These are phyloP conservation scores for Gymnoscopelus microlampas DNA, from an alignment of 2,797 vertebrate genomes.

Conservation along the genomic window DNA sequence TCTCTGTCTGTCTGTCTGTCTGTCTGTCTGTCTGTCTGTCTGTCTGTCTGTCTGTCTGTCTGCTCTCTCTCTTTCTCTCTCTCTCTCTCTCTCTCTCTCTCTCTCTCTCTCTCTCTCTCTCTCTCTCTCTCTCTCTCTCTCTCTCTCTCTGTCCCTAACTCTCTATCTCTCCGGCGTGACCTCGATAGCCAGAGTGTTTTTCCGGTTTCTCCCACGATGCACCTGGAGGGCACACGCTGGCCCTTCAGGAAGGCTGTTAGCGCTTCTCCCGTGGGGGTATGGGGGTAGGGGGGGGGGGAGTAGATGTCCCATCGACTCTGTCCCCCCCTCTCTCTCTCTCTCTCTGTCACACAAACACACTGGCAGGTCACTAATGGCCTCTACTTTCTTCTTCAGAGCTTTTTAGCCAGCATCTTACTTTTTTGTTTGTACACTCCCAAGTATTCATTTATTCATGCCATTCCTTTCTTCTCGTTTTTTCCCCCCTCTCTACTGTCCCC, in stretches of 20 bases:
- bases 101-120: too few species aligned
- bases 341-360: conserved; percentile 64
- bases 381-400: conserved; percentile 66
- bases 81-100: too few species aligned
- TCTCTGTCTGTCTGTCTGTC: too few species aligned
- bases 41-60: too few species aligned
- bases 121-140: too few species aligned
- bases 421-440: conserved; percentile 70
- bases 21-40: conserved; percentile 18
- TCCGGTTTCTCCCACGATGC: conserved; percentile 76
- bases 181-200: conserved; percentile 74
- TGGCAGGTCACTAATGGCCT: conserved; percentile 80
- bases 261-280: conserved; percentile 74
- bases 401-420: conserved; percentile 76
- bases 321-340: conserved; percentile 56
- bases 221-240: conserved; percentile 76
- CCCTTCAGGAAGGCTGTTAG: conserved; percentile 81
- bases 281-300: conserved; percentile 55
- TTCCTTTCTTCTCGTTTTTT: conserved; percentile 56
- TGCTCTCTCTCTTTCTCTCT: not conserved
- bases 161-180: conserved; percentile 58
- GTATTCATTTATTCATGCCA: conserved; percentile 82
- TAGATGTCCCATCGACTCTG: conserved; percentile 53
- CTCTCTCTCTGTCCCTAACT: too few species aligned
- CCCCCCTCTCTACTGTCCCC: conserved; percentile 20